Percentiles rank a stretch among this genome's conserved stretches.
Evolutionary conservation across 64 coral and sea anemone genomes (phyloP).

Genomic region (Porites australiensis): DNA sequence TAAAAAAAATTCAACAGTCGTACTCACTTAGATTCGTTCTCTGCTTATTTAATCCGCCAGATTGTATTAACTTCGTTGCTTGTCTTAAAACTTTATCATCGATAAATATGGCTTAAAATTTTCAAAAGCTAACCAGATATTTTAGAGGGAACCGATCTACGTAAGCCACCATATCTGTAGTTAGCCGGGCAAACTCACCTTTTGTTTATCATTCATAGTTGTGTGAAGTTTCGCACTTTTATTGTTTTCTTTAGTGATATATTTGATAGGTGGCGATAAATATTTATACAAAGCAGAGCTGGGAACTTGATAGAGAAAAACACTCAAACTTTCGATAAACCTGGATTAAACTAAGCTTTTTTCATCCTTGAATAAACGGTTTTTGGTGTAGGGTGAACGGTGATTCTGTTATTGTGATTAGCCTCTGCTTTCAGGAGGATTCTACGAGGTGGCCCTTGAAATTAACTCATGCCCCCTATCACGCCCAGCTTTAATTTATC

Average conservation of each 20-base stretch:
- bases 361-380: not conserved
- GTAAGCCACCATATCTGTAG: not conserved
- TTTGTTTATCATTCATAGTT: slow-evolving; percentile 46
- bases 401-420: not conserved
- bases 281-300: slow-evolving; percentile 69
- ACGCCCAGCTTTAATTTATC: slow-evolving; percentile 77
- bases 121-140: not conserved
- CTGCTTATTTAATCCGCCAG: not conserved
- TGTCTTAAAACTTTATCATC: not conserved
- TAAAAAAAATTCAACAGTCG: not conserved
- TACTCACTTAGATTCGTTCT: too few species aligned
- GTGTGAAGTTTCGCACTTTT: slow-evolving; percentile 48
- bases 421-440: slow-evolving; percentile 18
- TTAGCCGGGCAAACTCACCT: not conserved
- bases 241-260: slow-evolving; percentile 74
- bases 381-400: not conserved
- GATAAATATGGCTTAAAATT: not conserved
- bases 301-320: not conserved
- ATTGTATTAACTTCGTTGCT: not conserved
- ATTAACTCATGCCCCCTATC: slow-evolving; percentile 58
- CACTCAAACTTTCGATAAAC: not conserved
- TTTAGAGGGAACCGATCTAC: not conserved
- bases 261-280: slow-evolving; percentile 58
- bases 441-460: slow-evolving; percentile 47
- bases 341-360: not conserved